Evolutionary conservation across 2,888 invertebrate species (phyloP).

Genomic region (Magallana nippona): DNA sequence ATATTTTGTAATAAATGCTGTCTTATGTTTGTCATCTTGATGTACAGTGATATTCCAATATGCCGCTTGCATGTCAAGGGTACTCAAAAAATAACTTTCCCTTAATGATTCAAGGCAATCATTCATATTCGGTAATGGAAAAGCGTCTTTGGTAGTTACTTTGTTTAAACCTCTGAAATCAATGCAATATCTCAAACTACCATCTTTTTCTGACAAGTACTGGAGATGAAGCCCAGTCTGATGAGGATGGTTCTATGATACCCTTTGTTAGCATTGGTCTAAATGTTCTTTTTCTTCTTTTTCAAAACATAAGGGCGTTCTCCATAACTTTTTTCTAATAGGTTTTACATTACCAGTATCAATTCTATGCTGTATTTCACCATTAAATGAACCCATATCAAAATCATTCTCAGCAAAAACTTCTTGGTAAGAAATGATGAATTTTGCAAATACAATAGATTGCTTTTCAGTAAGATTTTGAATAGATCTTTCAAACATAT

Average conservation of each 20-base stretch:
- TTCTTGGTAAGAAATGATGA: constrained; percentile 35
- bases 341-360: constrained; percentile 49
- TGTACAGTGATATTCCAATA: constrained; percentile 53
- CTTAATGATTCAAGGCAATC: constrained; percentile 44
- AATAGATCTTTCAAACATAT: constrained; percentile 25
- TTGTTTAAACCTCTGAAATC: constrained; percentile 47
- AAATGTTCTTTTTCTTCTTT: constrained; percentile 46
- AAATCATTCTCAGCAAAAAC: constrained; percentile 48
- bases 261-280: constrained; percentile 42
- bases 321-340: constrained; percentile 40
- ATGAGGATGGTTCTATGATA: constrained; percentile 45
- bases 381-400: constrained; percentile 49
- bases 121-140: constrained; percentile 45
- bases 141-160: constrained; percentile 46
- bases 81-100: constrained; percentile 46
- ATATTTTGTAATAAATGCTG: constrained; percentile 48
- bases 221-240: constrained; percentile 45
- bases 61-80: constrained; percentile 53
- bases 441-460: neutral
- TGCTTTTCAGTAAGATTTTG: neutral
- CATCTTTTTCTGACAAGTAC: constrained; percentile 50
- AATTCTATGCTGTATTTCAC: constrained; percentile 50
- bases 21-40: constrained; percentile 45
- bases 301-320: constrained; percentile 51
- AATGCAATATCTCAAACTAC: neutral